These are phyloP conservation scores for Genyomyrus donnyi DNA, from an alignment of 2,113 vertebrate genomes.

Conservation along the genomic window DNA sequence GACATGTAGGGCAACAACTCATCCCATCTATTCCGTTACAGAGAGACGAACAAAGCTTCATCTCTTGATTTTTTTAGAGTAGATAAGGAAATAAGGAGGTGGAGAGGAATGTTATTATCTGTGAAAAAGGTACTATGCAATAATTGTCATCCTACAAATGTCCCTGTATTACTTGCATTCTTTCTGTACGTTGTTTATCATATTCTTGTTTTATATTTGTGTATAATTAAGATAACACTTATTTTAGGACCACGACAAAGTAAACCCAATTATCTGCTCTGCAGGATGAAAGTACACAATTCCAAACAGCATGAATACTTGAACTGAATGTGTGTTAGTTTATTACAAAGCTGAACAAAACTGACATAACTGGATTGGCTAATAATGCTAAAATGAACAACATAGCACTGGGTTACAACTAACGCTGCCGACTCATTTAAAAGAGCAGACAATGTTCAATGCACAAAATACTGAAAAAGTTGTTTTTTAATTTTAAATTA, in stretches of 20 bases:
- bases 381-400: slow-evolving; percentile 58
- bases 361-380: slow-evolving; percentile 29
- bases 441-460: slow-evolving; percentile 6
- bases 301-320: slow-evolving; percentile 8
- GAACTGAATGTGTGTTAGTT: slow-evolving; percentile 59
- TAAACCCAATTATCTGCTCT: slow-evolving; percentile 66
- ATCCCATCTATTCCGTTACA: slow-evolving; percentile 59
- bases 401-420: slow-evolving; percentile 53
- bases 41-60: slow-evolving; percentile 56
- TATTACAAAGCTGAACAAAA: slow-evolving; percentile 36
- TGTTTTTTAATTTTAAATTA: neutral
- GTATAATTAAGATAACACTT: slow-evolving; percentile 71
- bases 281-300: slow-evolving; percentile 50
- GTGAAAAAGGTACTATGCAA: slow-evolving; percentile 52
- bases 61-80: slow-evolving; percentile 63
- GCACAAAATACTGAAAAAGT: neutral
- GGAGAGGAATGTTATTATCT: slow-evolving; percentile 61
- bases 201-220: slow-evolving; percentile 58
- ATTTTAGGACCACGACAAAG: slow-evolving; percentile 67
- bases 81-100: slow-evolving; percentile 57
- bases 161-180: slow-evolving; percentile 66
- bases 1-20: slow-evolving; percentile 47
- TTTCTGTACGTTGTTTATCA: slow-evolving; percentile 55
- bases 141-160: slow-evolving; percentile 60
- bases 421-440: slow-evolving; percentile 48